Percentiles rank a stretch among this genome's conserved stretches.
phyloP scores from a whole-genome alignment of 1,140 invertebrate species.

The Drosophila kohkoa region DNA sequence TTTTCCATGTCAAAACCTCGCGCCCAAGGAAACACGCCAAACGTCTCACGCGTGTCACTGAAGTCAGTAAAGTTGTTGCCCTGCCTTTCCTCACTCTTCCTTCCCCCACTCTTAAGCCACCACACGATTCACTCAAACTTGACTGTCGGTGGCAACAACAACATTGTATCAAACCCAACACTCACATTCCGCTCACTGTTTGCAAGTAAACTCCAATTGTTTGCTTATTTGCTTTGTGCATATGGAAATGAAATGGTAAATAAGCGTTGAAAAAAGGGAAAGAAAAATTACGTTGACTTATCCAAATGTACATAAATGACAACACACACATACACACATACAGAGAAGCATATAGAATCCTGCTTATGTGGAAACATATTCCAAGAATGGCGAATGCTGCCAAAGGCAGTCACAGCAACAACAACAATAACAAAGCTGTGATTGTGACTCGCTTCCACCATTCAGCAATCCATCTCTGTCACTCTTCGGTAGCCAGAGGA shows the following conservation, averaged over 20 bases:
- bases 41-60: conserved; percentile 79
- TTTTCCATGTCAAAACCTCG: conserved; percentile 75
- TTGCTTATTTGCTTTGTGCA: conserved; percentile 79
- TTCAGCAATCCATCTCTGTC: conserved; percentile 15
- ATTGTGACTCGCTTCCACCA: conserved; percentile 1
- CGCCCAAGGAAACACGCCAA: conserved; percentile 42
- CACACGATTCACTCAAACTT: conserved; percentile 14
- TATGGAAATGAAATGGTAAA: conserved; percentile 82
- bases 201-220: conserved; percentile 61
- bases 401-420: too few species aligned
- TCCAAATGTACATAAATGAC: conserved; percentile 52
- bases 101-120: background rate
- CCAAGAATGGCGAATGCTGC: conserved; percentile 7
- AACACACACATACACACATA: conserved; percentile 12
- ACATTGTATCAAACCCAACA: conserved; percentile 33
- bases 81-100: conserved; percentile 15
- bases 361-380: conserved; percentile 9
- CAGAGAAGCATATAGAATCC: conserved; percentile 20
- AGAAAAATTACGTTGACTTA: conserved; percentile 79
- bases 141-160: conserved; percentile 51
- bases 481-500: background rate
- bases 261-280: conserved; percentile 59
- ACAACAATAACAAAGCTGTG: conserved; percentile 10
- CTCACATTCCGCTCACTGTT: conserved; percentile 10
- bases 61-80: conserved; percentile 70